These are phyloP conservation scores for Tetraneura akinire DNA, from an alignment of 1,140 invertebrate genomes.

Conservation along the genomic window DNA sequence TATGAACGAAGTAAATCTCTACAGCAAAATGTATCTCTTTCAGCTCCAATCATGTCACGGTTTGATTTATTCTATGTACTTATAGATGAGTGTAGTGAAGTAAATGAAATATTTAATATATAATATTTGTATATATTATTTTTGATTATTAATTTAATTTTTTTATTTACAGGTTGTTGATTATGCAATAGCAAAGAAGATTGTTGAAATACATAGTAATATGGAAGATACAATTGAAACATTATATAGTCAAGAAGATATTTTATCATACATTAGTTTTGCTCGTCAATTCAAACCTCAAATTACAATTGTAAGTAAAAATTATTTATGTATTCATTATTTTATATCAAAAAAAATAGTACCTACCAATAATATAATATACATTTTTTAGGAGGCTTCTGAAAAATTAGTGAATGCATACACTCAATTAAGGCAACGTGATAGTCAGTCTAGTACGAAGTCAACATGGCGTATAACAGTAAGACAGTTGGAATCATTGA, in stretches of 20 bases:
- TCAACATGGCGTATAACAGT: slow-evolving; percentile 96
- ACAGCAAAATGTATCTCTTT: slow-evolving; percentile 90
- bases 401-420: slow-evolving; percentile 89
- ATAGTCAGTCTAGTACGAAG: slow-evolving; percentile 68
- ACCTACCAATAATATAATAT: neutral
- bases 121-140: neutral
- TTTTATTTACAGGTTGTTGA: slow-evolving; percentile 54
- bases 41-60: slow-evolving; percentile 98
- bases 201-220: slow-evolving; percentile 91
- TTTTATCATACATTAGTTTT: slow-evolving; percentile 93
- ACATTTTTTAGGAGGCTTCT: slow-evolving; percentile 69
- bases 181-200: slow-evolving; percentile 82
- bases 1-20: slow-evolving; percentile 94
- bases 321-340: no score
- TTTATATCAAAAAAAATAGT: neutral
- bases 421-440: slow-evolving; percentile 80
- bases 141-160: neutral
- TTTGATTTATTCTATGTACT: slow-evolving; percentile 99
- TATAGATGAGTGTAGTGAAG: slow-evolving; percentile 93
- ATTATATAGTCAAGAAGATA: slow-evolving; percentile 82
- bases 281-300: slow-evolving; percentile 95
- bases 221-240: slow-evolving; percentile 73
- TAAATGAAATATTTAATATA: slow-evolving; percentile 58
- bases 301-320: slow-evolving; percentile 66
- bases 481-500: slow-evolving; percentile 97